These are phyloP conservation scores for Alces alces DNA, from an alignment of 2,113 vertebrate genomes.

Conservation along the genomic window DNA sequence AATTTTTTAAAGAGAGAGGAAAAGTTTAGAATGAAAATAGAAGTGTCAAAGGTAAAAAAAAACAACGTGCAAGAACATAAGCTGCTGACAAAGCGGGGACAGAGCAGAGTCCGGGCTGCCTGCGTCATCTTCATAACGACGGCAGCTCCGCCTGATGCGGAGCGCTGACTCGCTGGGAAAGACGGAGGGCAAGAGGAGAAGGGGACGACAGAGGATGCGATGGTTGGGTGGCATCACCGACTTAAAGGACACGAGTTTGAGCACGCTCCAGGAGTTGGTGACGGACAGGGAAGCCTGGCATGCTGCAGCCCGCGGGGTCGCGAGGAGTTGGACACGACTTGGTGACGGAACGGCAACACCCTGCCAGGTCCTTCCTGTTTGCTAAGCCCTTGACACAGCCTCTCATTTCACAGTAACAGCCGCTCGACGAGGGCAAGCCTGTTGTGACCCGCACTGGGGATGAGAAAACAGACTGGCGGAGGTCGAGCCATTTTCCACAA, in stretches of 20 bases:
- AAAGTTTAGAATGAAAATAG: background rate
- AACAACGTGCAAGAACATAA: background rate
- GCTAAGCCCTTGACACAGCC: accelerated
- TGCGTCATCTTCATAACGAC: too few species aligned
- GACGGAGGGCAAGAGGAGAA: background rate
- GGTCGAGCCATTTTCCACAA: background rate
- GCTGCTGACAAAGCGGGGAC: background rate
- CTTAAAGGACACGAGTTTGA: background rate
- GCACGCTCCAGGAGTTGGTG: background rate
- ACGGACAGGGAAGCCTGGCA: background rate
- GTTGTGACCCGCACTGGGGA: background rate
- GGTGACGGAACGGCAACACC: background rate
- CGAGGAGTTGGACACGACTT: background rate
- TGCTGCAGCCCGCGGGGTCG: accelerated
- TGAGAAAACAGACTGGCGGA: accelerated
- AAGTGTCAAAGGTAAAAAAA: background rate
- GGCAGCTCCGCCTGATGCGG: accelerated
- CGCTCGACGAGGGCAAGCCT: background rate
- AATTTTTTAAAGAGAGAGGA: background rate
- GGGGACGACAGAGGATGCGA: background rate
- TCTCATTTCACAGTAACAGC: background rate
- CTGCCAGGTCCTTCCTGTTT: background rate
- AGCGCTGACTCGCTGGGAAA: background rate
- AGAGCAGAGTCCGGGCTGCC: accelerated
- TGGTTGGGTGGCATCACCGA: background rate